Evolutionary conservation across 1,140 invertebrate genomes (phyloP), one percentile per base, ranked within the genome.

Genomic region (Chionoecetes opilio): DNA sequence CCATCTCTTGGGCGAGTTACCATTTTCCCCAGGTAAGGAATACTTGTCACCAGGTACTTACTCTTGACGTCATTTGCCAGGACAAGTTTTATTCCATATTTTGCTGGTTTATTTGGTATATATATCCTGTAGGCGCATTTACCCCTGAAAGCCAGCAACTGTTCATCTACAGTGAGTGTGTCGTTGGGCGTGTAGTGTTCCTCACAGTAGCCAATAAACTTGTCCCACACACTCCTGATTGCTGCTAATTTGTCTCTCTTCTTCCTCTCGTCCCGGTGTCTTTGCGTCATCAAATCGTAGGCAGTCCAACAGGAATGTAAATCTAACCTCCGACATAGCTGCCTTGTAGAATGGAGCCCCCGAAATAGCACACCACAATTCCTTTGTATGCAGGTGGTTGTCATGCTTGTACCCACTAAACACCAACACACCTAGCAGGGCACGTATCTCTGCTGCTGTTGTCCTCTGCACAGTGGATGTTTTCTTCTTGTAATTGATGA

Each of bases 151-250:
- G 95, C 92, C 37, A 96, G 91, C 82, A 97, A 94, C 91, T 97
- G 96, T 88, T 97, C 96, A 95, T 97, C 97, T 26, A 97, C 96
- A 11, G 96, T 96, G 17, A 97, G 6, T 85, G 93, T 53, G 82
- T 96, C 41, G 21, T 96, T 85, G 3, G 95, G 95, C 32, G 93
- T 82, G 46, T 96, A 96, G 31, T 89, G 53, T 32, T 32, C 88
- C 17, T 82, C 53, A 75, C 94, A 95, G 38, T 31, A n/a, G 5
- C 63, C 29, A 0, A 94, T 93, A 41, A 95, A 95, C 29, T 82
- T 93, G 82, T 96, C 91, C 95, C 95, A 96, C 41, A 96, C 85
- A 11, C 96, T 95, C n/a, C 96, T 86, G 41, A 96, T 92, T 46
- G 96, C 94, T n/a, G 96, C 96, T 87, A 96, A 95, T 82, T 94